Conservation (phyloP, 1,140 invertebrate species). For the Chrysoperla carnea region DNA sequence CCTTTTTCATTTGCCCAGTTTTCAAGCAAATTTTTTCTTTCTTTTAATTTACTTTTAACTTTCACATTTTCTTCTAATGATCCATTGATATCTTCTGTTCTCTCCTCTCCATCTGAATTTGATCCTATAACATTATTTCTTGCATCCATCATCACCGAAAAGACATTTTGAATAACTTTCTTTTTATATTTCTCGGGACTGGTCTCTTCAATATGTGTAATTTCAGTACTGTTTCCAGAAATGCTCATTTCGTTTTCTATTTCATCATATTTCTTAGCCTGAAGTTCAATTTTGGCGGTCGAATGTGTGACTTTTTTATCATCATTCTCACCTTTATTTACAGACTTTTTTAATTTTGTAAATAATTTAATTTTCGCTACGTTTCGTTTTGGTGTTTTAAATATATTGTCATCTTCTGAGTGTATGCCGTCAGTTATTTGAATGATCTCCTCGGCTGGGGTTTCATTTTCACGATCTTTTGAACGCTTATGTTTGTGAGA, state of each 20-base stretch:
- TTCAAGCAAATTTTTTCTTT: conserved; percentile 27
- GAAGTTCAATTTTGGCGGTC: too few species aligned
- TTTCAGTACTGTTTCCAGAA: background rate
- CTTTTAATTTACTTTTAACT: conserved; percentile 12
- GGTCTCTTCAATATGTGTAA: background rate
- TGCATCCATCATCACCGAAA: conserved; percentile 41
- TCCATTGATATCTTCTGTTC: background rate
- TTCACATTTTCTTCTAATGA: conserved; percentile 10
- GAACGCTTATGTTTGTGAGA: too few species aligned
- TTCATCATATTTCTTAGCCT: background rate
- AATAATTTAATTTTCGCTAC: too few species aligned
- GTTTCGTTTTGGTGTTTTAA: too few species aligned
- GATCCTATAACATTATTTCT: conserved; percentile 36
- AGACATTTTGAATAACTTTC: conserved; percentile 26
- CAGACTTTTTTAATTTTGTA: background rate
- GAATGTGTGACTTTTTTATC: too few species aligned
- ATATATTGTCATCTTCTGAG: too few species aligned
- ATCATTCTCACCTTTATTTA: background rate
- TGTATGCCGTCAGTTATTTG: too few species aligned
- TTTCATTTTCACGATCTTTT: too few species aligned
- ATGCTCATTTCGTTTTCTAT: background rate
- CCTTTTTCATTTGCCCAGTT: conserved; percentile 38
- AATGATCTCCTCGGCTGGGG: too few species aligned
- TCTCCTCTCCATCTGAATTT: conserved; percentile 37
- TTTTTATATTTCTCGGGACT: background rate